Percentiles rank a stretch among this genome's conserved stretches.
phyloP scores from a whole-genome alignment of 2,113 vertebrate genomes.

The Lepus timidus region DNA sequence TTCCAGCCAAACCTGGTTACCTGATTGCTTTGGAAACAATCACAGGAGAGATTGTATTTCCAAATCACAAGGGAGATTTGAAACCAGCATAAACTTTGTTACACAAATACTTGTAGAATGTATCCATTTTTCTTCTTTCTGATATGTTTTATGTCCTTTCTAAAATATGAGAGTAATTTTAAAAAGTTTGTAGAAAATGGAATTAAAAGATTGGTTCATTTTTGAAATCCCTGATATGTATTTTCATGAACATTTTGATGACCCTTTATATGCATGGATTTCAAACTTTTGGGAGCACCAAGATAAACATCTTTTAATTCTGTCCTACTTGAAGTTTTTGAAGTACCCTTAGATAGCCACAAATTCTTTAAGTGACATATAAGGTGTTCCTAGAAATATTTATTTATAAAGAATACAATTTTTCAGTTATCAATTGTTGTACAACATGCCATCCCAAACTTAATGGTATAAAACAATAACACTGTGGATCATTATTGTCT shows the following conservation, averaged over 20 bases:
- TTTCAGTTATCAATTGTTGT: neutral
- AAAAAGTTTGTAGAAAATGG: too few relatives aligned
- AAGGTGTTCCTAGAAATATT: neutral
- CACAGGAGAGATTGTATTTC: neutral
- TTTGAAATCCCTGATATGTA: too few relatives aligned
- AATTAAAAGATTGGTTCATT: too few relatives aligned
- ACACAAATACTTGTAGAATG: neutral
- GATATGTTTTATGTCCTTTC: neutral
- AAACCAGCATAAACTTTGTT: neutral
- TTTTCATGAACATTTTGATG: too few relatives aligned
- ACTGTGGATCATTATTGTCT: neutral
- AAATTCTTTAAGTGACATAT: neutral
- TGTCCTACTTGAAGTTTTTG: too few relatives aligned
- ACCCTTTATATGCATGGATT: too few relatives aligned
- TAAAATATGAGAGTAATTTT: neutral
- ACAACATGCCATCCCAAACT: neutral
- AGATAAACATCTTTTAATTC: too few relatives aligned
- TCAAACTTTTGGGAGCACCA: too few relatives aligned
- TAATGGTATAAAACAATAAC: neutral
- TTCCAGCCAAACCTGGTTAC: neutral
- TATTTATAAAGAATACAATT: neutral
- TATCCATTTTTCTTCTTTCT: slow-evolving; percentile 14
- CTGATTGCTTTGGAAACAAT: slow-evolving; percentile 43
- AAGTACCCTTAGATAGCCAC: neutral
- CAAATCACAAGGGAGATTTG: neutral